Percentiles rank a stretch among this genome's conserved stretches.
These are phyloP conservation scores for Sapajus apella DNA, from an alignment of 2,113 vertebrate species.

Conservation along the genomic window DNA sequence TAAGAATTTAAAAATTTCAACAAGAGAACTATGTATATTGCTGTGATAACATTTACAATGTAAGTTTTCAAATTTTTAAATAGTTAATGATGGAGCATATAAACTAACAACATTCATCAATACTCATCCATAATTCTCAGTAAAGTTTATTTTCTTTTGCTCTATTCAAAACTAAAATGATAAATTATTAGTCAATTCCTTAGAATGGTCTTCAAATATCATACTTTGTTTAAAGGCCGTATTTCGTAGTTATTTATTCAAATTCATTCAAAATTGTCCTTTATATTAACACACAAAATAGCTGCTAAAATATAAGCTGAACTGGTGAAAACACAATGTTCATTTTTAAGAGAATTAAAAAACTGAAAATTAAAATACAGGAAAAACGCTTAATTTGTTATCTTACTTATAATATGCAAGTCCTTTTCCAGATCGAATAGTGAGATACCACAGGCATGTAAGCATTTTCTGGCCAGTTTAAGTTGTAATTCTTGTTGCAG, in stretches of 20 bases:
- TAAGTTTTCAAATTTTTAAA: conserved; percentile 24
- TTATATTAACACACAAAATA: neutral
- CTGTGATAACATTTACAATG: neutral
- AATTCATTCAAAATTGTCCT: neutral
- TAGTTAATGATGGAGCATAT: neutral
- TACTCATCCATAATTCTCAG: neutral
- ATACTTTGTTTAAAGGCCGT: neutral
- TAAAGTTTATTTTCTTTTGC: conserved; percentile 47
- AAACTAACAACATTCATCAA: neutral
- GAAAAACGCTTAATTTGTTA: conserved; percentile 13
- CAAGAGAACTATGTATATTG: neutral
- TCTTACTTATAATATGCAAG: conserved; percentile 98
- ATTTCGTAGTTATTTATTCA: neutral
- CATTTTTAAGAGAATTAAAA: conserved; percentile 32
- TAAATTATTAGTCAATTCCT: conserved; percentile 17
- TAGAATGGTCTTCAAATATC: neutral
- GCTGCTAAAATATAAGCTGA: neutral
- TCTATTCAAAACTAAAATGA: conserved; percentile 23
- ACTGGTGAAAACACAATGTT: conserved; percentile 5
- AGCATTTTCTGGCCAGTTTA: conserved; percentile 98
- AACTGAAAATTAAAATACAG: conserved; percentile 22
- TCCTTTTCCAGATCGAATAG: conserved; percentile 99
- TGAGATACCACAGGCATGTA: conserved; percentile 98
- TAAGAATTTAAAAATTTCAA: conserved; percentile 11
- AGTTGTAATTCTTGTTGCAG: conserved; percentile 98